Conservation (phyloP, 2,888 invertebrate species). For the Eucera pruinosa region DNA sequence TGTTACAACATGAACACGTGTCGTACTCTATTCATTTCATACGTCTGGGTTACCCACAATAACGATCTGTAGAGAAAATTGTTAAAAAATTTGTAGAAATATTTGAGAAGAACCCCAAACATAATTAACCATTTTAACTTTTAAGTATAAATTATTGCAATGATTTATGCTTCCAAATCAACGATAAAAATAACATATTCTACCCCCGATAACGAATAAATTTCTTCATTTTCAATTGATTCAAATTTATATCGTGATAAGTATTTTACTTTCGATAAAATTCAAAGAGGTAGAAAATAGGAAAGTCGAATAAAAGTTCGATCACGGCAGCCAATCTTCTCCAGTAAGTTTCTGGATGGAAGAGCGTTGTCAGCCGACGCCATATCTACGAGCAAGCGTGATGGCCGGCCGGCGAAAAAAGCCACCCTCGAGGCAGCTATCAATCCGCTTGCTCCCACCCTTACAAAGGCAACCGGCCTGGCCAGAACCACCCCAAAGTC, state of each 20-base stretch:
- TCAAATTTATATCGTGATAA: not conserved
- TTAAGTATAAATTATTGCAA: too few relatives aligned
- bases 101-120: too few relatives aligned
- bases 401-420: constrained; percentile 82
- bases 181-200: too few relatives aligned
- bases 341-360: constrained; percentile 18
- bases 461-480: constrained; percentile 70
- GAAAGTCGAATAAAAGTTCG: not conserved
- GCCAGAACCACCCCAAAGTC: constrained; percentile 69
- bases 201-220: not conserved
- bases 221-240: not conserved
- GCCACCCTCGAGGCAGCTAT: constrained; percentile 80
- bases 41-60: too few relatives aligned
- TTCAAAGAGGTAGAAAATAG: not conserved
- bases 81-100: too few relatives aligned
- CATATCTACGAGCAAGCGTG: constrained; percentile 80
- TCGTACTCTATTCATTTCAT: too few relatives aligned
- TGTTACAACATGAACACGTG: too few relatives aligned
- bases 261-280: not conserved
- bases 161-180: too few relatives aligned
- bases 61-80: too few relatives aligned
- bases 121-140: too few relatives aligned
- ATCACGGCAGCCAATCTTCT: constrained; percentile 9
- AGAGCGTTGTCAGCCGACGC: constrained; percentile 73
- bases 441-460: constrained; percentile 73